Evolutionary conservation across 2,888 invertebrate genomes (phyloP).

Genomic region (Tenthredo livida): DNA sequence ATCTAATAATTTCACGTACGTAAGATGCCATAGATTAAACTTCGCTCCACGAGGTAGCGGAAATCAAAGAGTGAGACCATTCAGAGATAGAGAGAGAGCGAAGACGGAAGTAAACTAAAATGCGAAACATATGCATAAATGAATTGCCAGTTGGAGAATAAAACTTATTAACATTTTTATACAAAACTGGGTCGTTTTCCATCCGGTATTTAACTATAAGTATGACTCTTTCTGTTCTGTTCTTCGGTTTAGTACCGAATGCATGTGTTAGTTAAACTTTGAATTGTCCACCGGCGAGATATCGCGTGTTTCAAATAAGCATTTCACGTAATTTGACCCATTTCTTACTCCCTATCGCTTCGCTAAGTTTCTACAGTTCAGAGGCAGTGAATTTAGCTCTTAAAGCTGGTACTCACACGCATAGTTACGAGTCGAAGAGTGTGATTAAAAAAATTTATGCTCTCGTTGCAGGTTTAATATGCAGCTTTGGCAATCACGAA

Average conservation of each 20-base stretch:
- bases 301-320: slow-evolving; percentile 25
- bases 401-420: neutral
- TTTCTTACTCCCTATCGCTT: neutral
- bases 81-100: neutral
- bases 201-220: neutral
- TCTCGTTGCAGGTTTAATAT: neutral
- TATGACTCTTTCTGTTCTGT: neutral
- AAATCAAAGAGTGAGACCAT: neutral
- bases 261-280: slow-evolving; percentile 15
- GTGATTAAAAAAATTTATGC: neutral
- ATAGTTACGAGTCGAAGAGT: neutral
- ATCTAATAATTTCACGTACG: neutral
- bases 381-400: neutral
- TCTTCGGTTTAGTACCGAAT: neutral
- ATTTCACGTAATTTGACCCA: slow-evolving; percentile 17
- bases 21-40: neutral
- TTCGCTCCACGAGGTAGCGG: neutral
- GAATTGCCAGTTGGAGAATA: neutral
- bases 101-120: neutral
- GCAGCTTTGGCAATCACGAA: slow-evolving; percentile 1
- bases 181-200: neutral
- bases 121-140: neutral
- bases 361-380: neutral
- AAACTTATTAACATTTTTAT: neutral
- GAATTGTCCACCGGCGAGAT: neutral